Conservation (phyloP, 92 coral and sea anemone genomes). For the Zoanthus sociatus region DNA sequence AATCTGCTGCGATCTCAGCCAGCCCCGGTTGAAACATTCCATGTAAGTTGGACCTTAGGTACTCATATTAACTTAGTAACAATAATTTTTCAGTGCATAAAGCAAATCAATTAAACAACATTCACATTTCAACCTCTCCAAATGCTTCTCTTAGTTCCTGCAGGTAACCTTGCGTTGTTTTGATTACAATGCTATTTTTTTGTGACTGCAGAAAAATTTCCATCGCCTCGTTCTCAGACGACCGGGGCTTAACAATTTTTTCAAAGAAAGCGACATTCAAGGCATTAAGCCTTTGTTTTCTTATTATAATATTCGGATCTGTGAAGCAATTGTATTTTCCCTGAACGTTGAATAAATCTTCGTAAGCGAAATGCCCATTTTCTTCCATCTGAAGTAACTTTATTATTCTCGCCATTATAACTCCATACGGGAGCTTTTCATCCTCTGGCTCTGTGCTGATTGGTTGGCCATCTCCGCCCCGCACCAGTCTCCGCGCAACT, state of each 20-base stretch:
- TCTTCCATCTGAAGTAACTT: conserved; percentile 71
- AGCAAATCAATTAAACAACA: too few species aligned
- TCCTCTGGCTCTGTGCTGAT: conserved; percentile 80
- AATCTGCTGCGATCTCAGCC: too few species aligned
- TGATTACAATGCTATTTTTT: conserved; percentile 75
- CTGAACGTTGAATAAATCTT: conserved; percentile 71
- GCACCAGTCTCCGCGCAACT: conserved; percentile 87
- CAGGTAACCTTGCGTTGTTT: conserved; percentile 74
- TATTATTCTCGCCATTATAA: conserved; percentile 73
- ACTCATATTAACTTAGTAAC: too few species aligned
- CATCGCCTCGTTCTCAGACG: conserved; percentile 63
- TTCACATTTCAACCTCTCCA: conserved; percentile 50
- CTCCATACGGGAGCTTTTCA: conserved; percentile 80
- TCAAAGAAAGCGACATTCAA: conserved; percentile 79
- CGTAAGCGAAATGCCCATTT: conserved; percentile 74
- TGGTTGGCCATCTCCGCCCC: conserved; percentile 77
- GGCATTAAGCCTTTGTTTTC: conserved; percentile 76
- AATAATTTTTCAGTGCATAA: too few species aligned
- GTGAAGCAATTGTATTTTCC: conserved; percentile 77
- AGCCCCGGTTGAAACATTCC: too few species aligned
- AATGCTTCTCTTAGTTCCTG: conserved; percentile 78
- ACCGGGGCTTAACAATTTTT: conserved; percentile 59
- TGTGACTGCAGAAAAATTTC: conserved; percentile 78
- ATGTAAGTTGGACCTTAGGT: too few species aligned
- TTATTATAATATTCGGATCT: conserved; percentile 77